These are phyloP conservation scores for Actinia tenebrosa DNA, from an alignment of 64 coral and sea anemone species.

Conservation along the genomic window DNA sequence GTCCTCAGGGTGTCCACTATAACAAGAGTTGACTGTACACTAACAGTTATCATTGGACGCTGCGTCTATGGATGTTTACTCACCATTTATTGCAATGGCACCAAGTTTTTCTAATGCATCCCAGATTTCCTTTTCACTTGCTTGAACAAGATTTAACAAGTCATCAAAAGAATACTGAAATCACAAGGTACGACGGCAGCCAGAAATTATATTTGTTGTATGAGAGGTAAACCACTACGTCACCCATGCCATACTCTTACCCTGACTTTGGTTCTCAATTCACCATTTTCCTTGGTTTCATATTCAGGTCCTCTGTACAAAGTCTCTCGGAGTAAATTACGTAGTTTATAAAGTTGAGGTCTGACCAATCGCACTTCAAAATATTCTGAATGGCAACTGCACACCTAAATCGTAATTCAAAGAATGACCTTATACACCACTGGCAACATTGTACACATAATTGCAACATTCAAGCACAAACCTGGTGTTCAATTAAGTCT, in stretches of 20 bases:
- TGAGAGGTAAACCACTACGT: too few species aligned
- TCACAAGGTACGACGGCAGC: neutral
- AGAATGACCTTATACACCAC: neutral
- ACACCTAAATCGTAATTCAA: conserved; percentile 40
- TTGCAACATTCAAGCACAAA: neutral
- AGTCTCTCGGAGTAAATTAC: conserved; percentile 47
- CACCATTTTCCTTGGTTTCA: conserved; percentile 33
- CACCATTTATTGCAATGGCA: conserved; percentile 87
- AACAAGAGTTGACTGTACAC: too few species aligned
- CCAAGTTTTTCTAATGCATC: conserved; percentile 51
- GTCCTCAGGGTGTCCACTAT: too few species aligned
- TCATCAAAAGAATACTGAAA: conserved; percentile 73
- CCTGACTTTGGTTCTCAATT: neutral
- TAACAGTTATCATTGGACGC: too few species aligned
- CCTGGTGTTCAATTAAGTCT: conserved; percentile 6
- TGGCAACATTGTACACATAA: neutral
- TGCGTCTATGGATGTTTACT: neutral
- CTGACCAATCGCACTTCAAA: conserved; percentile 72
- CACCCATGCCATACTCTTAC: neutral
- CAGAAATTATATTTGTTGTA: too few species aligned
- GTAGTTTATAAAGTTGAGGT: conserved; percentile 65
- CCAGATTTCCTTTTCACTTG: conserved; percentile 70
- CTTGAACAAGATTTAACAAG: conserved; percentile 75
- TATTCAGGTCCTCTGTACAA: conserved; percentile 78
- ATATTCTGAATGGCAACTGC: conserved; percentile 73